Evolutionary conservation across 2,113 vertebrate species (phyloP), one percentile per base, ranked within the genome.

Genomic region (Mormyrus lacerda): DNA sequence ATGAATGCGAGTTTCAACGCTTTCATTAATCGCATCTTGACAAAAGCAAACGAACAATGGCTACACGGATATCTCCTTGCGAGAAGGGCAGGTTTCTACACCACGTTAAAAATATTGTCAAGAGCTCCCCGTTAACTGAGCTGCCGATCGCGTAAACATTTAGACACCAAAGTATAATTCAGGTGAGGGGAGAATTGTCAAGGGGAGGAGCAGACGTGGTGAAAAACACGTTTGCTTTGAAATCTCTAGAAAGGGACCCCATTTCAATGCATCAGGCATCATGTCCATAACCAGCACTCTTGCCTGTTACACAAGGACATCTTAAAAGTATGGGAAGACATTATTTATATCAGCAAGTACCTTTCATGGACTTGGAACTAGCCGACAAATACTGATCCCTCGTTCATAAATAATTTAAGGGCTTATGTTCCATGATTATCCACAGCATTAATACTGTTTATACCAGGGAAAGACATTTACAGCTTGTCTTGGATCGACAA

Each of bases 281-380:
- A 65, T 31, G 9, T 44, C 15, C 17, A 58, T 6, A 39, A 61
- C 13, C 21, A 17, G 53, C 15, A 89, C 35, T 79, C 69, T 48
- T 84, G 24, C 24, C 31, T 51, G 79, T 47, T 89, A 83, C 88
- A 79, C 47, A 84, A 58, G 76, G 89, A 42, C 45, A 65, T 89
- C 83, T 87, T 31, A 42, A 86, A 89, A 87, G 61, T 87, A 79
- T 87, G 65, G n/a, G 55, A 27, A 87, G 42, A 27, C 44, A 73
- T 51, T 87, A 73, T 87, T 69, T 87, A 89, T 87, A 86, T 47
- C 44, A 19, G 89, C 61, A 85, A 50, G 89, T 69, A 42, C 65
- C 47, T 51, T n/a, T 58, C 19, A 27, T 65, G 27, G 61, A 87
- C 85, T 89, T 55, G 19, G 24, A 65, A 86, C 87, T 51, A 24